phyloP scores from a whole-genome alignment of 2,113 vertebrate species.

The Eidolon helvum region DNA sequence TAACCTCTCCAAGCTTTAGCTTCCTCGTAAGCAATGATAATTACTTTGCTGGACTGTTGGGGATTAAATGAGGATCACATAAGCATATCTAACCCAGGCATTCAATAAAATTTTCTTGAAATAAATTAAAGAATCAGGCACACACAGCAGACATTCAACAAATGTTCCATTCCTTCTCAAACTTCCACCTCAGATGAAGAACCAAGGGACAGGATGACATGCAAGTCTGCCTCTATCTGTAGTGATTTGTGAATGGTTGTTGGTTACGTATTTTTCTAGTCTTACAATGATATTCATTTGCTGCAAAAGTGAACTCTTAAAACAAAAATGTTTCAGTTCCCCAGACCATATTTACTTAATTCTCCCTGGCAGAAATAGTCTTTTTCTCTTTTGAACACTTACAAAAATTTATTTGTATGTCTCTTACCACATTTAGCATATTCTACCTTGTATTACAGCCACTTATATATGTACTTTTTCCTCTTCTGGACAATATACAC shows the following conservation, averaged over 20 bases:
- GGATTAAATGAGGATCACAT: background rate
- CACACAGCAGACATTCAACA: background rate
- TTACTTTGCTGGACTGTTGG: background rate
- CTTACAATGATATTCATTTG: conserved; percentile 29
- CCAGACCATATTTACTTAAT: conserved; percentile 38
- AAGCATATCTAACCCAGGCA: background rate
- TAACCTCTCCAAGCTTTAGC: background rate
- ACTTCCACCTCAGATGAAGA: background rate
- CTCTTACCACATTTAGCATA: conserved; percentile 3
- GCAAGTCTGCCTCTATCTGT: background rate
- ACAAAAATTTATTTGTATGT: background rate
- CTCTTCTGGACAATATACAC: background rate
- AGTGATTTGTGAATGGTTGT: background rate
- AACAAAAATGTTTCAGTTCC: conserved; percentile 36
- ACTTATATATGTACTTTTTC: background rate
- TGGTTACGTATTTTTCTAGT: conserved; percentile 29
- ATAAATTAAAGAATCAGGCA: background rate
- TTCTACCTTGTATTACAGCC: background rate
- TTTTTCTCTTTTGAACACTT: conserved; percentile 36
- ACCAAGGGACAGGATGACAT: background rate
- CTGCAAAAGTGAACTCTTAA: conserved; percentile 48
- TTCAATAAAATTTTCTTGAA: conserved; percentile 14
- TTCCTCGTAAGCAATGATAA: background rate
- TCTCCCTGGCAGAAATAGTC: conserved; percentile 3
- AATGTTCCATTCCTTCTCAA: background rate